Evolutionary conservation across 2,113 vertebrate species (phyloP), one percentile per base, ranked within the genome.

Genomic region (Lasiurus cinereus): DNA sequence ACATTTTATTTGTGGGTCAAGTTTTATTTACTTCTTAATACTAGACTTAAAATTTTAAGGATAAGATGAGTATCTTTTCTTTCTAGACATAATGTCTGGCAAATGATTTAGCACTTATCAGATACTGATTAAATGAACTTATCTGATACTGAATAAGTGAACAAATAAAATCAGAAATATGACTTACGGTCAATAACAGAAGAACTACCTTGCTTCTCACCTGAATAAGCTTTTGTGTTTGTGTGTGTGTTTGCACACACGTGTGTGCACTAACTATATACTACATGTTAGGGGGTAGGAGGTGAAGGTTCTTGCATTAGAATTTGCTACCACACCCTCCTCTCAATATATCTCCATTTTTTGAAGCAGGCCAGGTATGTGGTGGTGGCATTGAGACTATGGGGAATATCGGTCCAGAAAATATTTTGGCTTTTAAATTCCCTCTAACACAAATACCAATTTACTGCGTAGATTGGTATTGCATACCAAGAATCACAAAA

Each of bases 401-500:
- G 36, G 46, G 31, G 31, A n/a, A 21, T 33, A 56, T 78, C 52
- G n/a, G 11, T 24, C 36, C 24, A 74, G 80, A 59, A 79, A 88
- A 88, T 43, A 82, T 46, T 78, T 82, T 46, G 27, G 15, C 39
- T 39, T 91, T 50, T 76, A 54, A 88, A 33, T 43, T 67, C 12
- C 6, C 18, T 72, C 33, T 89, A 66, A 73, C 36, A 43, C 14
- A n/a, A 48, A 62, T 16, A 48, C 16, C 69, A 82, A 69, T 74
- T 88, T 66, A 14, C 52, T 70, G 11, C 67, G 46, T 24, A 66
- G 77, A 94, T 85, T 89, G 56, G 79, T 69, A 74, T 89, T 43
- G 13, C 8, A 50, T 67, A 39, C 52, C 64, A 77, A 22, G 66
- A 56, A 78, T 56, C 62, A 54, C 59, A 83, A 77, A 88, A 39